A percentile compares a stretch with the other conserved stretches of the same genome.
phyloP scores from a whole-genome alignment of 2,113 vertebrate genomes.

The Sapayoa aenigma region DNA sequence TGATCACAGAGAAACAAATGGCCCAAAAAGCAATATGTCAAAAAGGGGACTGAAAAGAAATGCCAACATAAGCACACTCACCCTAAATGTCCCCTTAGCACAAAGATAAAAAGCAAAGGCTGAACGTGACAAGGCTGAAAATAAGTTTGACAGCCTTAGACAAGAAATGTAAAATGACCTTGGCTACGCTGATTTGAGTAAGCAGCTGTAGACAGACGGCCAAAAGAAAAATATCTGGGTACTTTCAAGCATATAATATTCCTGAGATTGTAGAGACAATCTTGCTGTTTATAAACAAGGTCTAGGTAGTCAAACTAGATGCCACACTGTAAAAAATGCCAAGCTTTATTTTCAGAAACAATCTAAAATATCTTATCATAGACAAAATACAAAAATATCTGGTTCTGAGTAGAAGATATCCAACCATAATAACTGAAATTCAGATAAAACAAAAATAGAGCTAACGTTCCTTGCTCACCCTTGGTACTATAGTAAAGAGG shows the following conservation, averaged over 20 bases:
- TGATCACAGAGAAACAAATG: neutral
- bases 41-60: conserved; percentile 5
- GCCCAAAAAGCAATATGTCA: conserved; percentile 1
- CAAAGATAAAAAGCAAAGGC: conserved; percentile 1
- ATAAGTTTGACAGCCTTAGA: conserved; percentile 25
- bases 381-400: neutral
- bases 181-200: neutral
- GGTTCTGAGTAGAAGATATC: neutral
- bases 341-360: neutral
- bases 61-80: neutral
- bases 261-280: neutral
- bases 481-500: neutral
- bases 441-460: neutral
- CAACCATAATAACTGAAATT: neutral
- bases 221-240: neutral
- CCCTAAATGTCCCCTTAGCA: neutral
- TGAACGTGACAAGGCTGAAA: conserved; percentile 40
- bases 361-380: neutral
- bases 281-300: neutral
- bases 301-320: neutral
- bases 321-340: neutral
- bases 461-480: neutral
- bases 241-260: neutral
- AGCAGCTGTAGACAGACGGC: conserved; percentile 1
- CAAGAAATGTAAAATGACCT: conserved; percentile 16